phyloP scores from a whole-genome alignment of 2,888 invertebrate genomes.

The Melanargia galathea region DNA sequence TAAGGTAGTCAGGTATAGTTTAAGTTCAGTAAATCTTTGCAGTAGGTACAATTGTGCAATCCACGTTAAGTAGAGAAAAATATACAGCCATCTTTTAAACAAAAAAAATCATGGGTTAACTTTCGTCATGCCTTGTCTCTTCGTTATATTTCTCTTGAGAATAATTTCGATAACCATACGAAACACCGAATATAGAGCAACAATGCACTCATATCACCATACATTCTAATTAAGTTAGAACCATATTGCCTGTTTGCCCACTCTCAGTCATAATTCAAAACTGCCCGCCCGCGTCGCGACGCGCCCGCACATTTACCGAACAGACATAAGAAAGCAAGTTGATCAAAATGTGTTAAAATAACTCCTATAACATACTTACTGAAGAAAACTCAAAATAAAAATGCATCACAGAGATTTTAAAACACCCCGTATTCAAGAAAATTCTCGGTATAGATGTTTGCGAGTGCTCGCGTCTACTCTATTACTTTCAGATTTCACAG shows the following conservation, averaged over 20 bases:
- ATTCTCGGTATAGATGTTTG: background rate
- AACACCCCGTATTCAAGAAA: background rate
- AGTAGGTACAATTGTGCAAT: no score
- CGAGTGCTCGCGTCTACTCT: background rate
- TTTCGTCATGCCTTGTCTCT: no score
- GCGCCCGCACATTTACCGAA: slow-evolving; percentile 35
- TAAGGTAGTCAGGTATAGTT: no score
- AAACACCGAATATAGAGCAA: background rate
- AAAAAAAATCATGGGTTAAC: no score
- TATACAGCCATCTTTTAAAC: no score
- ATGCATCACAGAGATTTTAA: background rate
- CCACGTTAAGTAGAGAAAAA: no score
- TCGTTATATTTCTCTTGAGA: background rate
- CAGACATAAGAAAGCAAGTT: no score
- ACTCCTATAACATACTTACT: no score
- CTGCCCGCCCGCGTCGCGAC: slow-evolving; percentile 23
- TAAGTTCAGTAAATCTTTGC: no score
- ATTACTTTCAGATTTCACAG: slow-evolving; percentile 6
- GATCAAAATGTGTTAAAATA: no score
- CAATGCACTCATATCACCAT: slow-evolving; percentile 5
- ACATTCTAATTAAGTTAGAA: slow-evolving; percentile 23
- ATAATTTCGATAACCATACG: background rate
- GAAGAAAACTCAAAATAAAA: background rate
- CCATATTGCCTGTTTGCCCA: slow-evolving; percentile 19
- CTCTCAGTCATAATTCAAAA: slow-evolving; percentile 17